Percentiles rank a stretch among this genome's conserved stretches.
These are phyloP conservation scores for Thalassophryne amazonica DNA, from an alignment of 2,797 vertebrate genomes.

Conservation along the genomic window DNA sequence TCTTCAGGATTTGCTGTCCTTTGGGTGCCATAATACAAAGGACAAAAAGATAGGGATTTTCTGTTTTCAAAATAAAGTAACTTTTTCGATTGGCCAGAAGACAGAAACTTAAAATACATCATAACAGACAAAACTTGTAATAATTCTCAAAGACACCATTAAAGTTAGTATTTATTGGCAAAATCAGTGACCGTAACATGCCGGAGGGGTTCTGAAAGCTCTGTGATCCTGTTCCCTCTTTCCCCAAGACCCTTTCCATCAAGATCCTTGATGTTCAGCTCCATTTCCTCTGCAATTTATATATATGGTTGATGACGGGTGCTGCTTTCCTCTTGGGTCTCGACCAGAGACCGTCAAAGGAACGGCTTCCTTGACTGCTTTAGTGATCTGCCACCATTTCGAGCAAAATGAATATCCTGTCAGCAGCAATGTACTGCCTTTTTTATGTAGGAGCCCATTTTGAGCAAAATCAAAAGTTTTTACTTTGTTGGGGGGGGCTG, in stretches of 20 bases:
- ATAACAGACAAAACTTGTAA: constrained; percentile 19
- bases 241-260: constrained; percentile 6
- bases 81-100: constrained; percentile 15
- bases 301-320: constrained; percentile 34
- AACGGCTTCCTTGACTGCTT: constrained; percentile 35
- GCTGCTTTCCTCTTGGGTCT: constrained; percentile 20
- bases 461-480: too few species aligned
- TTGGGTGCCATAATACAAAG: constrained; percentile 23
- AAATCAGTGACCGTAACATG: constrained; percentile 25
- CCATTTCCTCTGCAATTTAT: constrained; percentile 50
- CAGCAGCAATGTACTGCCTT: constrained; percentile 43
- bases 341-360: constrained; percentile 26
- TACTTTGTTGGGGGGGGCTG: too few species aligned
- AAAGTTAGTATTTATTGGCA: constrained; percentile 45
- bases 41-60: constrained; percentile 9
- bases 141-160: constrained; percentile 26
- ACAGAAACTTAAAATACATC: constrained; percentile 18
- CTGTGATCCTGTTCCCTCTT: constrained; percentile 32
- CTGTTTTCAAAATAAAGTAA: constrained; percentile 3
- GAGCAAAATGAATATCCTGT: constrained; percentile 38
- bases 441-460: constrained; percentile 27
- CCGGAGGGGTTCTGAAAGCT: constrained; percentile 1
- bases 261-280: constrained; percentile 52
- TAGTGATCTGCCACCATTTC: constrained; percentile 26
- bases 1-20: constrained; percentile 18